Evolutionary conservation across 2,797 vertebrate species (phyloP).

Genomic region (Clarias fuscus): DNA sequence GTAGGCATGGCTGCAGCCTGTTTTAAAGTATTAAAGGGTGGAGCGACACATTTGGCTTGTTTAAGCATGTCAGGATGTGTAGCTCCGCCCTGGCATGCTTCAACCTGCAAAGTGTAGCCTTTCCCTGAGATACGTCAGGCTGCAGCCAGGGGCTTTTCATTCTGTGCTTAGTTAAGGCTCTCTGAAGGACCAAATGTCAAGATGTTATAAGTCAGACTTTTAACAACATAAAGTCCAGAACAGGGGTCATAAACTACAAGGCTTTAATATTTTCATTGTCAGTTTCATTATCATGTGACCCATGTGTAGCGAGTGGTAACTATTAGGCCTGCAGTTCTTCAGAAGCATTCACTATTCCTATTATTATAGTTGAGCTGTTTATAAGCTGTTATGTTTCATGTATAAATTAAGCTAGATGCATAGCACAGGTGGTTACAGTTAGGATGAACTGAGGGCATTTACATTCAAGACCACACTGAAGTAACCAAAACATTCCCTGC

Average conservation of each 20-base stretch:
- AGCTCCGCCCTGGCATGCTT: too few relatives aligned
- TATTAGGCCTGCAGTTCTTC: background rate
- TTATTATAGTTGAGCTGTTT: background rate
- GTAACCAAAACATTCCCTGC: background rate
- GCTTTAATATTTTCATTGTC: background rate
- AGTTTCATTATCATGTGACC: too few relatives aligned
- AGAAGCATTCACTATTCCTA: background rate
- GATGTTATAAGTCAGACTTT: background rate
- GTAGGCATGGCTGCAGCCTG: too few relatives aligned
- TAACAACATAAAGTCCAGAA: background rate
- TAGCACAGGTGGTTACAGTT: background rate
- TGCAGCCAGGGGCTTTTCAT: too few relatives aligned
- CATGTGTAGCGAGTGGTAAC: background rate
- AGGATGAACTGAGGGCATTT: background rate
- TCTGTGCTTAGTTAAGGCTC: background rate
- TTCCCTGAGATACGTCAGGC: too few relatives aligned
- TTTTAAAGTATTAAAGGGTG: too few relatives aligned
- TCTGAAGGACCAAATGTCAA: slow-evolving; percentile 6
- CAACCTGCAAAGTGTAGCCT: too few relatives aligned
- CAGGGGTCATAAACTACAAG: background rate
- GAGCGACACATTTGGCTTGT: too few relatives aligned
- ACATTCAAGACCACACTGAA: background rate
- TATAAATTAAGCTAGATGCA: background rate
- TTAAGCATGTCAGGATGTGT: too few relatives aligned
- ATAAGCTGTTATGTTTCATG: background rate